Percentiles rank a stretch among this genome's conserved stretches.
phyloP scores from a whole-genome alignment of 2,113 vertebrate genomes.

The Tylochromis polylepis region DNA sequence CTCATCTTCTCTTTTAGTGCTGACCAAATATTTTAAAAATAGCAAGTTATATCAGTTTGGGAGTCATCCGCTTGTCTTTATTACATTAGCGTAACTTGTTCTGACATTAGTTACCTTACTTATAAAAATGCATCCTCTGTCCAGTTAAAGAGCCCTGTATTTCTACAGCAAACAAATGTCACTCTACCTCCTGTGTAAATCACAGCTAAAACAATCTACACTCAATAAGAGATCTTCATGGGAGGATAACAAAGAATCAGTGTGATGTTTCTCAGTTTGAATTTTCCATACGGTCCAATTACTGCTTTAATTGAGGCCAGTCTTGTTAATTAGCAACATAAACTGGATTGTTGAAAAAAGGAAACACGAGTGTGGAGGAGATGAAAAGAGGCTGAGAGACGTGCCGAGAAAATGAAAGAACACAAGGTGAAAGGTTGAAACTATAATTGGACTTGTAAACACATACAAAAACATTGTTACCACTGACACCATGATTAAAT shows the following conservation, averaged over 20 bases:
- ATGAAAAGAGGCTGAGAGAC: constrained; percentile 1
- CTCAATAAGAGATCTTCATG: not conserved
- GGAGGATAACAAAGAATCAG: not conserved
- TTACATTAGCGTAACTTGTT: not conserved
- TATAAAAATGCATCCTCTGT: not conserved
- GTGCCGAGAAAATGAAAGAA: constrained; percentile 18
- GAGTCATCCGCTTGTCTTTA: not conserved
- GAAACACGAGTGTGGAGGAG: not conserved
- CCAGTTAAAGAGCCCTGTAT: not conserved
- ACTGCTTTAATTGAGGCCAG: constrained; percentile 54
- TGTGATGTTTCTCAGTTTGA: constrained; percentile 5
- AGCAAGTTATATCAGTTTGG: not conserved
- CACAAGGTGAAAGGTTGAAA: not conserved
- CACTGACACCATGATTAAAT: not conserved
- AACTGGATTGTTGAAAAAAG: constrained; percentile 32
- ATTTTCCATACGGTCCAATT: constrained; percentile 26
- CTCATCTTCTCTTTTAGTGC: not conserved
- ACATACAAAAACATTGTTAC: not conserved
- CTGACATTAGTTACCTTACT: not conserved
- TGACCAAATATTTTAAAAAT: not conserved
- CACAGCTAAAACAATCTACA: not conserved
- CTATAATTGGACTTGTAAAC: constrained; percentile 20
- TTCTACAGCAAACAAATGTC: not conserved
- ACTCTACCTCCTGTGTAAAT: not conserved
- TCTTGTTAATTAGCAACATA: constrained; percentile 51